phyloP scores from a whole-genome alignment of 1,140 invertebrate species.

The Eciton burchellii region DNA sequence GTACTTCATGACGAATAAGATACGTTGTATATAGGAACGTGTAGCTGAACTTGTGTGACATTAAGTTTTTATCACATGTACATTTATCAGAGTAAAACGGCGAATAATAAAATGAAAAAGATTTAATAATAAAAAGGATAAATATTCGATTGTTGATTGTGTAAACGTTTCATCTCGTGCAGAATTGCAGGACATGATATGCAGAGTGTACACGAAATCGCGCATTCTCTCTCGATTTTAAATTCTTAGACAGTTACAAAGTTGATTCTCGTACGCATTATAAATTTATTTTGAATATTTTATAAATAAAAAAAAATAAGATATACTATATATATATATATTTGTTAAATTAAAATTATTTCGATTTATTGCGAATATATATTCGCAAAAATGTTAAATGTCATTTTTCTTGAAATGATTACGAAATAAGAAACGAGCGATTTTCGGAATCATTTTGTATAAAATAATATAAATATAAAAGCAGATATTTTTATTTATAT shows the following conservation, averaged over 20 bases:
- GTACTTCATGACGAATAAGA: slow-evolving; percentile 33
- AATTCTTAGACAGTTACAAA: slow-evolving; percentile 1
- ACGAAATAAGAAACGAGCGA: slow-evolving; percentile 11
- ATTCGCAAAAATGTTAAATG: slow-evolving; percentile 11
- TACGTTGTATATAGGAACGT: slow-evolving; percentile 63
- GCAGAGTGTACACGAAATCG: slow-evolving; percentile 7
- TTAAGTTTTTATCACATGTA: slow-evolving; percentile 53
- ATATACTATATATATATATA: neutral
- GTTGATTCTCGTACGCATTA: neutral
- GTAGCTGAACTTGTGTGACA: slow-evolving; percentile 41
- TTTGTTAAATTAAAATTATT: neutral
- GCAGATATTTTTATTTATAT: slow-evolving; percentile 13
- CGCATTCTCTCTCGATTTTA: neutral
- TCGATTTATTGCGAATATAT: neutral
- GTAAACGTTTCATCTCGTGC: neutral
- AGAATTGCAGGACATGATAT: slow-evolving; percentile 10
- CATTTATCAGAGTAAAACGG: neutral
- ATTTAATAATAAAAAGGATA: slow-evolving; percentile 13
- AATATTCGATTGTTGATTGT: slow-evolving; percentile 4
- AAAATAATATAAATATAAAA: too few relatives aligned
- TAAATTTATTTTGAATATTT: neutral
- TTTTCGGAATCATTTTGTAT: slow-evolving; percentile 25
- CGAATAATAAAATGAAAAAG: too few relatives aligned
- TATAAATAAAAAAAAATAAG: neutral
- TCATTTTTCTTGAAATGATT: neutral